These are phyloP conservation scores for Agrochola macilenta DNA, from an alignment of 2,888 invertebrate species.

Conservation along the genomic window DNA sequence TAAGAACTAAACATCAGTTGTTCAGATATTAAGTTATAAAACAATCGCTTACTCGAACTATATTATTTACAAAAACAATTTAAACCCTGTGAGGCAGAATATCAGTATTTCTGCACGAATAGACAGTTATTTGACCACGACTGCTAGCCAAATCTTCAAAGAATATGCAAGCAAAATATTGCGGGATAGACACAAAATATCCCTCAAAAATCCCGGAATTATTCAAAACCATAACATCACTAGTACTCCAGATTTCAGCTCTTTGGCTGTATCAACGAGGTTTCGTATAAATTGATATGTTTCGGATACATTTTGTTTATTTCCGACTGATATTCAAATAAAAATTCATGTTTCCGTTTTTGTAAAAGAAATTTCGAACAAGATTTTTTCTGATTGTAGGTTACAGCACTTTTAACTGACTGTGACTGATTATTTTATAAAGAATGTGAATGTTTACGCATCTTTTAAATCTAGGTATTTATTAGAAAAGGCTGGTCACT, in stretches of 20 bases:
- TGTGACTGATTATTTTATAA: background rate
- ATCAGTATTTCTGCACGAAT: conserved; percentile 2
- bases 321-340: conserved; percentile 33
- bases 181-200: background rate
- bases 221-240: conserved; percentile 40
- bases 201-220: conserved; percentile 16
- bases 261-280: conserved; percentile 49
- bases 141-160: background rate
- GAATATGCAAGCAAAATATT: background rate
- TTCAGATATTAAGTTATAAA: background rate
- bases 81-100: background rate
- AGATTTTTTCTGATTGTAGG: background rate
- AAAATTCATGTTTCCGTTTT: conserved; percentile 27
- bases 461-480: background rate
- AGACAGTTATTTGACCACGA: background rate
- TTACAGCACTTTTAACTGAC: background rate
- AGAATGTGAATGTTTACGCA: background rate
- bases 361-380: background rate
- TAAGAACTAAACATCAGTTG: background rate
- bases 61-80: too few species aligned
- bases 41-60: background rate
- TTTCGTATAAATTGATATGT: conserved; percentile 61
- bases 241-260: conserved; percentile 59
- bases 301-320: conserved; percentile 52
- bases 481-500: background rate